Evolutionary conservation across 2,888 invertebrate species (phyloP).

Genomic region (Sturmia bella): DNA sequence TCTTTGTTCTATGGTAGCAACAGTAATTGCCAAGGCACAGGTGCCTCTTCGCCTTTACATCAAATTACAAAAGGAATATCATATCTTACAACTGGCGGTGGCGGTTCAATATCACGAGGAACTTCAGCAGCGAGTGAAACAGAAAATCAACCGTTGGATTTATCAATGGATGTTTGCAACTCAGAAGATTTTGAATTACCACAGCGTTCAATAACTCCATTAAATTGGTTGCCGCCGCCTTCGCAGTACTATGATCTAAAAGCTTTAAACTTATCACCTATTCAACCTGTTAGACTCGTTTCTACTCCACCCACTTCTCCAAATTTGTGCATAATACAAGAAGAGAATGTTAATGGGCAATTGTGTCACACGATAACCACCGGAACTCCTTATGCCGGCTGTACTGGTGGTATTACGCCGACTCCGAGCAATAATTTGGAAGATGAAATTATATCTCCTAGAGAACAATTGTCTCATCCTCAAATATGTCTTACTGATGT

Average conservation of each 20-base stretch:
- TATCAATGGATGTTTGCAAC: conserved; percentile 80
- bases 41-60: conserved; percentile 85
- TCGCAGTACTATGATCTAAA: conserved; percentile 80
- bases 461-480: conserved; percentile 84
- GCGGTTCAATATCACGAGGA: conserved; percentile 88
- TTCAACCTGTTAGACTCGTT: conserved; percentile 80
- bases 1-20: conserved; percentile 74
- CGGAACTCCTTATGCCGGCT: conserved; percentile 78
- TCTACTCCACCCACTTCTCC: conserved; percentile 82
- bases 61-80: conserved; percentile 88
- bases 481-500: conserved; percentile 97
- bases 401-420: conserved; percentile 75
- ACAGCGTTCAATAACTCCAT: conserved; percentile 40
- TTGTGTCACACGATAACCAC: conserved; percentile 79
- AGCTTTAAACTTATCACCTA: conserved; percentile 81
- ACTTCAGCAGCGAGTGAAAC: conserved; percentile 84
- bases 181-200: conserved; percentile 64
- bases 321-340: conserved; percentile 89
- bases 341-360: conserved; percentile 84
- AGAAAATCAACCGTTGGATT: conserved; percentile 80
- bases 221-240: conserved; percentile 78
- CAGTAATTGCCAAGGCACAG: conserved; percentile 74
- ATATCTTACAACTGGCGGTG: conserved; percentile 86
- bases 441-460: conserved; percentile 71
- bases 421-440: conserved; percentile 56